Base-by-base conservation (phyloP, 2,888 invertebrate genomes). In the Apoda limacodes region DNA sequence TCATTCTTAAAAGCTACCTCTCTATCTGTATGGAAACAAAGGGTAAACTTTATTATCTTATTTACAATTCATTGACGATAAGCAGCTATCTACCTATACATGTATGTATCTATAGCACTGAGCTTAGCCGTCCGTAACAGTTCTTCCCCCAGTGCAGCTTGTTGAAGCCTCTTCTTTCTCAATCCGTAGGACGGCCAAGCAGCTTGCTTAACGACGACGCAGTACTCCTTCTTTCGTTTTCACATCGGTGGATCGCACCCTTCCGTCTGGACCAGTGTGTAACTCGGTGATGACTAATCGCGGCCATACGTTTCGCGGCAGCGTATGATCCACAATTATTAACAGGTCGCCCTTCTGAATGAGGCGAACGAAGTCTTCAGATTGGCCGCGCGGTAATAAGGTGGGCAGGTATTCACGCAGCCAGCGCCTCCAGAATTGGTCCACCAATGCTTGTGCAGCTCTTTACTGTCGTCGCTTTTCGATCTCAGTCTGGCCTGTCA, bases 251-350 rank as follows among this genome's bases (percentile, higher is more conserved):
- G 26, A 10, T 5, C 40, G 34, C 3, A 38, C 31, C 5, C 28
- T 17, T 11, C 31, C 27, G 33, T 43, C 38, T 5, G 26, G 20
- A 7, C 37, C 39, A 1, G 37, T 37, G 22, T 26, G 34, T 1
- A 14, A 24, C 2, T 20, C 25, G 3, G 13, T 14, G 9, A 40
- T 6, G 7, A 2, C 40, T 36, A 19, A 19, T 9, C 32, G 20
- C 4, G 28, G 30, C 42, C 37, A 39, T 5, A 32, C 22, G 28
- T 39, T 39, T 1, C 35, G 25, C 4, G 42, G 39, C 9, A 35
- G 23, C 21, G 15, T 30, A 9, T 19, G 12, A 21, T 42, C 42
- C 1, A 22, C 21, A 5, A 42, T 24, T 2, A 30, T 7, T 0
- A 40, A 36, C 2, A 35, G 1, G 28, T 40, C 40, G 6, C 34